Evolutionary conservation across 2,113 vertebrate genomes (phyloP).

Genomic region (Tichodroma muraria): DNA sequence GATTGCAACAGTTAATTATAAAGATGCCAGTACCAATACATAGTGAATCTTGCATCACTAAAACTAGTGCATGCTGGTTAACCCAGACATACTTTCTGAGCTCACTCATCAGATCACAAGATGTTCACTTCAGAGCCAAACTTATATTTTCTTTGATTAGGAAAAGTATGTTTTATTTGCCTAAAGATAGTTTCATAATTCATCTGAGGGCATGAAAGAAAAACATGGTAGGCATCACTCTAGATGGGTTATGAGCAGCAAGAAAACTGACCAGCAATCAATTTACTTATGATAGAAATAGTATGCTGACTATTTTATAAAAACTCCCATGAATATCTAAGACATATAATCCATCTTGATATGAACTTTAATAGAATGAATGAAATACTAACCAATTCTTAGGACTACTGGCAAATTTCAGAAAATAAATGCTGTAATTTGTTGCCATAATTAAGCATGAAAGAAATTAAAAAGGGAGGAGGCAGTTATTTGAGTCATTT

Average conservation of each 20-base stretch:
- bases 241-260: neutral
- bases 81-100: constrained; percentile 70
- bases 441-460: neutral
- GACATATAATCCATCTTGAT: neutral
- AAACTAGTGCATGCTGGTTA: constrained; percentile 62
- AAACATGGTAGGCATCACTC: neutral
- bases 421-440: neutral
- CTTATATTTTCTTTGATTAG: neutral
- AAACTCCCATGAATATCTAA: fast-evolving
- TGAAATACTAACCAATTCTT: neutral
- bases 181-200: neutral
- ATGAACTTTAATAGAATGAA: neutral
- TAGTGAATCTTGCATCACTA: constrained; percentile 40
- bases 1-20: constrained; percentile 66
- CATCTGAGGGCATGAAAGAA: neutral
- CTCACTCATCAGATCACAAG: constrained; percentile 70
- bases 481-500: neutral
- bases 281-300: neutral
- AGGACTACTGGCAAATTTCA: neutral
- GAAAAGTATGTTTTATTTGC: neutral
- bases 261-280: neutral
- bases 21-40: constrained; percentile 53
- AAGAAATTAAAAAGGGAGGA: neutral
- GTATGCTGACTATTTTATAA: neutral
- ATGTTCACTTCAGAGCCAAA: neutral